Evolutionary conservation across 2,113 vertebrate genomes (phyloP).

Genomic region (Tyto alba): DNA sequence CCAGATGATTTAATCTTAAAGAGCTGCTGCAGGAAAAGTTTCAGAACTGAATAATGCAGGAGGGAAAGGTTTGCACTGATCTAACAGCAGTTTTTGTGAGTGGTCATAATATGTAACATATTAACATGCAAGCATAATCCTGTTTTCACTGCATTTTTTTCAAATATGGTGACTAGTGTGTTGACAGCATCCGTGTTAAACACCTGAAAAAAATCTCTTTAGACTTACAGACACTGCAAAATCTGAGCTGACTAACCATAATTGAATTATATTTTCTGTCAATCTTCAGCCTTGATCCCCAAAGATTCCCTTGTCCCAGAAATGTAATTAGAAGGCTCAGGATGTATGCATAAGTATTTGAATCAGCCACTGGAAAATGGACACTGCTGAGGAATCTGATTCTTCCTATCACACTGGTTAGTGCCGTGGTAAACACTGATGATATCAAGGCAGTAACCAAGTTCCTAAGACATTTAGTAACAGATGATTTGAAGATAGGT

Average conservation of each 20-base stretch:
- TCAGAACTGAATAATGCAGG: rapidly evolving
- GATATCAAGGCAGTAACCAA: background rate
- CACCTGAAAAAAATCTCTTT: background rate
- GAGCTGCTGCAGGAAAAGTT: background rate
- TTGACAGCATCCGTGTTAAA: background rate
- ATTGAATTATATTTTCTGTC: background rate
- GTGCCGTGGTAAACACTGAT: background rate
- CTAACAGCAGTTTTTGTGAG: background rate
- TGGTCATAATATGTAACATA: rapidly evolving
- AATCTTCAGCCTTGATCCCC: background rate
- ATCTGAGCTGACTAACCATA: background rate
- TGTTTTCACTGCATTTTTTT: background rate
- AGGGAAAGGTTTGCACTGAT: background rate
- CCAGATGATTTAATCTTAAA: background rate
- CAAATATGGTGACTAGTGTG: background rate
- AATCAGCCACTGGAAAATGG: background rate
- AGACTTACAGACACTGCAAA: background rate
- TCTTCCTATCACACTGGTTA: background rate
- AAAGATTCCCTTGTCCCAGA: background rate
- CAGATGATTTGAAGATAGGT: background rate
- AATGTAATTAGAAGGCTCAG: background rate
- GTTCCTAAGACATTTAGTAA: background rate
- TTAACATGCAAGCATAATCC: background rate
- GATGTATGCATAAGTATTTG: background rate
- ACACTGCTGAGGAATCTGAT: background rate